A percentile compares a stretch with the other conserved stretches of the same genome.
Conservation (phyloP, 2,888 invertebrate species). For the Cosmia pyralina region DNA sequence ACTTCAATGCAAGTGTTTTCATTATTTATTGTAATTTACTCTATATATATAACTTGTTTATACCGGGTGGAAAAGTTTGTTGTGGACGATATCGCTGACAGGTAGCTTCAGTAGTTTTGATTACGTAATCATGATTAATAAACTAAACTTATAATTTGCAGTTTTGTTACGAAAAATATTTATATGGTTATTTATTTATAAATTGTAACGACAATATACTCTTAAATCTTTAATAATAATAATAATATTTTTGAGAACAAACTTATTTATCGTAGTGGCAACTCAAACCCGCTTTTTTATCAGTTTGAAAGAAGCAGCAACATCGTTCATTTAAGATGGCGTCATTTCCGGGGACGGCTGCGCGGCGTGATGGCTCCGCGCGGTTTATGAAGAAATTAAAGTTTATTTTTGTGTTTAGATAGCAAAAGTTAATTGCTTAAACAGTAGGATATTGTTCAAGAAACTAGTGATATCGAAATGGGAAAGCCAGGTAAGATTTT, state of each 20-base stretch:
- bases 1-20: neutral
- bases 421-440: constrained; percentile 63
- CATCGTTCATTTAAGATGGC: constrained; percentile 79
- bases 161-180: neutral
- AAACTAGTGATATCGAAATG: constrained; percentile 71
- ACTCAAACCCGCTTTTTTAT: constrained; percentile 22
- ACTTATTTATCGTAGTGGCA: constrained; percentile 51
- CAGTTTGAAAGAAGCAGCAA: constrained; percentile 57
- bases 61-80: neutral
- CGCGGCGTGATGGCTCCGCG: constrained; percentile 80
- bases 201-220: neutral
- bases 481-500: constrained; percentile 85
- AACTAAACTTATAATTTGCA: neutral
- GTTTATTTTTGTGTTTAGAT: constrained; percentile 82
- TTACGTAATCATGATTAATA: constrained; percentile 25
- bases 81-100: neutral
- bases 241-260: neutral
- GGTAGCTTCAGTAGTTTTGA: neutral
- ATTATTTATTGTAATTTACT: constrained; percentile 8
- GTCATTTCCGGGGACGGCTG: constrained; percentile 81
- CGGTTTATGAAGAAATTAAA: constrained; percentile 76
- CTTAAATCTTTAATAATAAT: no score
- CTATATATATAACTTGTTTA: constrained; percentile 14
- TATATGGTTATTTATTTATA: no score
- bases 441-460: constrained; percentile 52